phyloP scores from a whole-genome alignment of 2,888 invertebrate genomes.

The Plusia festucae region DNA sequence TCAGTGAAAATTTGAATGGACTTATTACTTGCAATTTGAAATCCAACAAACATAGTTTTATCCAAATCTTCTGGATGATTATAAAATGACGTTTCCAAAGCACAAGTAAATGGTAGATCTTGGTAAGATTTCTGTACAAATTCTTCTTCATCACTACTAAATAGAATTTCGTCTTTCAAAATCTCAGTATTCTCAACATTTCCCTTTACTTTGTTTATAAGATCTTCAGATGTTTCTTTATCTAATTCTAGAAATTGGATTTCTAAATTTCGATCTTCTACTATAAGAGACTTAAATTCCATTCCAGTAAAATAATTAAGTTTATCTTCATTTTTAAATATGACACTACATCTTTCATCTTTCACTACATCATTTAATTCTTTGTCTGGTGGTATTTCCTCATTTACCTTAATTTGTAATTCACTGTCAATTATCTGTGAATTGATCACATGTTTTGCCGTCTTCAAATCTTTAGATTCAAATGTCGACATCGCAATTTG shows the following conservation, averaged over 20 bases:
- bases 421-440: slow-evolving; percentile 75
- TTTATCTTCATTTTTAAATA: slow-evolving; percentile 51
- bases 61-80: slow-evolving; percentile 69
- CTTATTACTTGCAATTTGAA: slow-evolving; percentile 83
- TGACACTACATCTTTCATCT: too few relatives aligned
- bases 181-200: slow-evolving; percentile 25
- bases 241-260: slow-evolving; percentile 35
- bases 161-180: slow-evolving; percentile 78
- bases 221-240: slow-evolving; percentile 26
- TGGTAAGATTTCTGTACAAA: slow-evolving; percentile 61
- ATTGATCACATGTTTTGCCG: slow-evolving; percentile 72
- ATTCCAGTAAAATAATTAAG: slow-evolving; percentile 15
- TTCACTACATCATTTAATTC: too few relatives aligned
- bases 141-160: slow-evolving; percentile 83
- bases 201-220: slow-evolving; percentile 20
- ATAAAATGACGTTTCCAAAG: slow-evolving; percentile 74
- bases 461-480: slow-evolving; percentile 62
- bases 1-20: slow-evolving; percentile 76
- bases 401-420: slow-evolving; percentile 62
- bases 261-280: slow-evolving; percentile 25
- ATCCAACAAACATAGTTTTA: slow-evolving; percentile 80
- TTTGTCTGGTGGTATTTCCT: slow-evolving; percentile 46
- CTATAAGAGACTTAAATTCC: slow-evolving; percentile 15
- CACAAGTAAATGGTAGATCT: slow-evolving; percentile 78
- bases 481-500: slow-evolving; percentile 71